Percentiles rank a stretch among this genome's conserved stretches.
Conservation (phyloP, 64 coral and sea anemone species). For the Montipora sp. region DNA sequence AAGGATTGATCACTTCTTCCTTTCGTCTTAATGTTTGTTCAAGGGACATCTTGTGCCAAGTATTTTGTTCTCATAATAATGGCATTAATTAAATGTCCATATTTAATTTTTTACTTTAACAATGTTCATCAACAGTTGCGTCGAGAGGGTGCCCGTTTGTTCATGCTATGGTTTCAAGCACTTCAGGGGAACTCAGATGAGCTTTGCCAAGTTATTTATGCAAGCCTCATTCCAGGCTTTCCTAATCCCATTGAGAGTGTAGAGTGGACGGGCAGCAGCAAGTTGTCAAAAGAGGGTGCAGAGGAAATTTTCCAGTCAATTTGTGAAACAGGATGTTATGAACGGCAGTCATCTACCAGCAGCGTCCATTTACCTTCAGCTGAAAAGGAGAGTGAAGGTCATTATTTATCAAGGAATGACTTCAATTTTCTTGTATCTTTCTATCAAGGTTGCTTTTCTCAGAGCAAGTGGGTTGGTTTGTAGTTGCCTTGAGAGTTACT, state of each 20-base stretch:
- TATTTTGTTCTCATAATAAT: no score
- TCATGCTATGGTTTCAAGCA: constrained; percentile 94
- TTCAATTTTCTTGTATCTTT: neutral
- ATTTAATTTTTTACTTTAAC: neutral
- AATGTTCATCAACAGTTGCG: constrained; percentile 58
- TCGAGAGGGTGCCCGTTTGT: constrained; percentile 88
- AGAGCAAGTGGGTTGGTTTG: no score
- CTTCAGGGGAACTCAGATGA: constrained; percentile 86
- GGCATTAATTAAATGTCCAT: no score
- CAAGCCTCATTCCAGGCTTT: constrained; percentile 92
- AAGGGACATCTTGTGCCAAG: no score
- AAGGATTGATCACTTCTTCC: no score
- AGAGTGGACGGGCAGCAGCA: constrained; percentile 77
- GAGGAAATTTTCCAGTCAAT: constrained; percentile 73
- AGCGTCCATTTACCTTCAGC: constrained; percentile 45
- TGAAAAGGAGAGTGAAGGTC: constrained; percentile 85
- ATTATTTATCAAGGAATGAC: neutral
- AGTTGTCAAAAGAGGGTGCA: constrained; percentile 60
- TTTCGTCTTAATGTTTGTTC: no score
- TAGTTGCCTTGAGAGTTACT: no score
- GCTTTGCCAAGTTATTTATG: constrained; percentile 84
- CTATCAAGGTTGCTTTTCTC: no score
- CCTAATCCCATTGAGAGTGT: constrained; percentile 78
- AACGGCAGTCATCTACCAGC: constrained; percentile 55
- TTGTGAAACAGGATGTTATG: constrained; percentile 50